Evolutionary conservation across 37 sponge, comb jelly and placozoan genomes (phyloP), one percentile per base, ranked within the genome.

Genomic region (Cliona cf. orientalis): DNA sequence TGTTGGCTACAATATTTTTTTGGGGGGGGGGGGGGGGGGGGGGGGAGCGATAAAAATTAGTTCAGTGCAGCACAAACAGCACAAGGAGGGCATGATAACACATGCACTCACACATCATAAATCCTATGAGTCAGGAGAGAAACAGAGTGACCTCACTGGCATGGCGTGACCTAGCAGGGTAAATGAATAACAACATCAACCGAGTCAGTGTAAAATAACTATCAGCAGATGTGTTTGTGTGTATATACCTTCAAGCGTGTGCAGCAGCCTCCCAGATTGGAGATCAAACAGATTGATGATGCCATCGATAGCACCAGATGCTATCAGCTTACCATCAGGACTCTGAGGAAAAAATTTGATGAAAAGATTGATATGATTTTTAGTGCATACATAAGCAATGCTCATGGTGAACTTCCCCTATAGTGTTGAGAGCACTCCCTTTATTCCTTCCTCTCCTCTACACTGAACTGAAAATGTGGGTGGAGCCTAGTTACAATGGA

Each of bases 111-210:
- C 89, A 90, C 93, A 71, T 99, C 99, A 81, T 95, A 99, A 64
- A 99, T 90, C 73, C 96, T 86, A 80, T 9, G 97, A 96, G 71
- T 99, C 97, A 6, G 93, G 91, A 31, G 99, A 99, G 85, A 96
- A 99, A 22, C 94, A 88, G 33, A 99, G 89, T 43, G 93, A 92
- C 26, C 99, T 62, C 19, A 99, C 80, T 0, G 99, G 95, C 99
- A 99, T 99, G 39, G 95, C 92, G 80, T 99, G 99, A 42, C 97
- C 95, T 95, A 59, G 17, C n/a, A n/a, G n/a, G n/a, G n/a, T n/a
- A n/a, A n/a, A n/a, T n/a, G n/a, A n/a, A n/a, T n/a, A n/a, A n/a
- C n/a, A n/a, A n/a, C n/a, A n/a, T n/a, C n/a, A n/a, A n/a, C n/a
- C n/a, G n/a, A n/a, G n/a, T n/a, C n/a, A n/a, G n/a, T n/a, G n/a